Evolutionary conservation across 2,113 vertebrate species (phyloP), one percentile per base, ranked within the genome.

Genomic region (Condylura cristata): DNA sequence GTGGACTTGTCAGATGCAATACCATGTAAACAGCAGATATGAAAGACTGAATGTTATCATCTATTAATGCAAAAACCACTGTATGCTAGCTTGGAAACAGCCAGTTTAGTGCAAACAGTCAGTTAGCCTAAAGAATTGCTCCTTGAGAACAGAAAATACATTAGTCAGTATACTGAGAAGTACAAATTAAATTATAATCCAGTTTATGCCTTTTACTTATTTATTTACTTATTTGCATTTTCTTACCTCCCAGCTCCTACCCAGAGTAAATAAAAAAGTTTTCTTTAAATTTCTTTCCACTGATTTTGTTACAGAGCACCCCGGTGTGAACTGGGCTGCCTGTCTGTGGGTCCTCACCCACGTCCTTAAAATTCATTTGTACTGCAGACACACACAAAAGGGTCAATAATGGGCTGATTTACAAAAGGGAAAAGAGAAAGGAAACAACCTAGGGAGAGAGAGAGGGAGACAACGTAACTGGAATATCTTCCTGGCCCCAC

Each of bases 211-310:
- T 1, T 22, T 22, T 41, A n/a, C n/a, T n/a, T n/a, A n/a, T n/a
- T n/a, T n/a, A n/a, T n/a, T n/a, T n/a, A n/a, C n/a, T n/a, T n/a
- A n/a, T 60, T 78, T 68, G 13, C 48, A 58, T 91, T 56, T 68
- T 60, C 56, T 56, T 82, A 16, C 22, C 56, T 94, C 81, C 63
- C 5, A 84, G 74, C 30, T 87, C 66, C 41, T 93, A 30, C 76
- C 39, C 84, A 91, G 94, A 95, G 80, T 75, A 75, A 86, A 93
- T 65, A 82, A 86, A 89, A 48, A 3, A 20, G n/a, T 65, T 22
- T 53, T 26, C 41, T 68, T 56, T 70, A 18, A 22, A 12, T 53
- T 11, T 68, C 44, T 78, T 37, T n/a, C 26, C 60, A 75, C 86
- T 56, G 74, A n/a, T 39, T n/a, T n/a, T n/a, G n/a, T n/a, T n/a